Evolutionary conservation across 2,797 vertebrate species (phyloP).

Genomic region (Cynopterus sphinx): DNA sequence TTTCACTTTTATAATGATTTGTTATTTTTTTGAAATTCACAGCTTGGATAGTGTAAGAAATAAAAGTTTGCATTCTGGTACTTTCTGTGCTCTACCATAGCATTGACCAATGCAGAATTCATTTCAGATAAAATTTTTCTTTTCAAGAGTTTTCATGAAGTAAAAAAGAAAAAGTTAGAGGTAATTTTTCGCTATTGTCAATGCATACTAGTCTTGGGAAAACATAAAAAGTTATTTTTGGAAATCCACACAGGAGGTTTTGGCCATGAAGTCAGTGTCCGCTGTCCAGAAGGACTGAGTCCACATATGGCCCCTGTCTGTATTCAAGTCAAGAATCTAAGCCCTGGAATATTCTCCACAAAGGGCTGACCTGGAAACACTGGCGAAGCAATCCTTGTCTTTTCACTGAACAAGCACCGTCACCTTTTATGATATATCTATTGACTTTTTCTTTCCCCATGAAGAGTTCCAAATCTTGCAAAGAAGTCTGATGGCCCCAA

Average conservation of each 20-base stretch:
- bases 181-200: constrained; percentile 38
- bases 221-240: constrained; percentile 46
- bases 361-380: not conserved
- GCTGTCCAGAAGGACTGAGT: not conserved
- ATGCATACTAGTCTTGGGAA: not conserved
- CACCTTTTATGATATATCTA: not conserved
- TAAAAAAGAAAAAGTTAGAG: constrained; percentile 18
- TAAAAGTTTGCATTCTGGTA: constrained; percentile 29
- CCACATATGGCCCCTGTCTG: not conserved
- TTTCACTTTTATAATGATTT: constrained; percentile 72
- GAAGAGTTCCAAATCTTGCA: not conserved
- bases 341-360: not conserved
- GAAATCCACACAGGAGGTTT: constrained; percentile 11
- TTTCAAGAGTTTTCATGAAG: constrained; percentile 43
- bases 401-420: not conserved
- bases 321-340: not conserved
- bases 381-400: not conserved
- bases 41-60: constrained; percentile 67
- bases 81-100: constrained; percentile 33
- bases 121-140: constrained; percentile 37
- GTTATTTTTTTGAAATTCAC: constrained; percentile 72
- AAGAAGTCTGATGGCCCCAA: not conserved
- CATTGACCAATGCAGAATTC: constrained; percentile 4
- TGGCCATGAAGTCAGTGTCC: not conserved
- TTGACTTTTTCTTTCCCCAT: not conserved